phyloP scores from a whole-genome alignment of 2,113 vertebrate genomes.

The Periophthalmus modestus region DNA sequence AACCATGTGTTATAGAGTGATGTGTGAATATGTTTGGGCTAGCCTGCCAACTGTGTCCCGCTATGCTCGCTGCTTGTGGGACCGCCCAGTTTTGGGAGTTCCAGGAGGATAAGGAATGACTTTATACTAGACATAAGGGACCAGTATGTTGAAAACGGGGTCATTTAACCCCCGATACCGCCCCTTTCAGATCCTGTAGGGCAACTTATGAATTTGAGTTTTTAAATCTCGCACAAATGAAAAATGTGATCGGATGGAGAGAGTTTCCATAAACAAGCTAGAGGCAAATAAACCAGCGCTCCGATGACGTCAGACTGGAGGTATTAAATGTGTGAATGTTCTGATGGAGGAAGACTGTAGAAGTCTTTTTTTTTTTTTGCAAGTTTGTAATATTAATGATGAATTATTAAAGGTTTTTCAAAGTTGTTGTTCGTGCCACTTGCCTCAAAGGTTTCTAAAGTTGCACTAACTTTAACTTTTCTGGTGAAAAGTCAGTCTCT shows the following conservation, averaged over 20 bases:
- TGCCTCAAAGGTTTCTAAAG: too few relatives aligned
- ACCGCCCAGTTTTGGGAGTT: constrained; percentile 33
- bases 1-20: constrained; percentile 75
- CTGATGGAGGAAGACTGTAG: background rate
- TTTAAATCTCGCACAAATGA: background rate
- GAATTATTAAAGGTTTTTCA: background rate
- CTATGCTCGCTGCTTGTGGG: constrained; percentile 29
- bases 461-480: too few relatives aligned
- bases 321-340: background rate
- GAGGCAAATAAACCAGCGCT: constrained; percentile 1
- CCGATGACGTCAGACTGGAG: constrained; percentile 27
- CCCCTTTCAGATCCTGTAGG: constrained; percentile 41
- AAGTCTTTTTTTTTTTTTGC: background rate
- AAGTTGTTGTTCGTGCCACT: background rate
- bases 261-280: constrained; percentile 7
- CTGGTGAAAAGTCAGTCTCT: too few relatives aligned
- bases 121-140: constrained; percentile 57
- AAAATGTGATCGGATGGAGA: background rate
- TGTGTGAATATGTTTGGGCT: constrained; percentile 72
- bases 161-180: background rate
- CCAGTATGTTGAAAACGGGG: constrained; percentile 51
- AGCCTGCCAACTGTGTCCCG: constrained; percentile 58
- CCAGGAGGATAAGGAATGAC: constrained; percentile 52
- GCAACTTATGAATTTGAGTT: background rate
- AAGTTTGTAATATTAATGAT: background rate